Percentiles rank a stretch among this genome's conserved stretches.
Evolutionary conservation across 2,888 invertebrate genomes (phyloP).

Genomic region (Tinea trinotella): DNA sequence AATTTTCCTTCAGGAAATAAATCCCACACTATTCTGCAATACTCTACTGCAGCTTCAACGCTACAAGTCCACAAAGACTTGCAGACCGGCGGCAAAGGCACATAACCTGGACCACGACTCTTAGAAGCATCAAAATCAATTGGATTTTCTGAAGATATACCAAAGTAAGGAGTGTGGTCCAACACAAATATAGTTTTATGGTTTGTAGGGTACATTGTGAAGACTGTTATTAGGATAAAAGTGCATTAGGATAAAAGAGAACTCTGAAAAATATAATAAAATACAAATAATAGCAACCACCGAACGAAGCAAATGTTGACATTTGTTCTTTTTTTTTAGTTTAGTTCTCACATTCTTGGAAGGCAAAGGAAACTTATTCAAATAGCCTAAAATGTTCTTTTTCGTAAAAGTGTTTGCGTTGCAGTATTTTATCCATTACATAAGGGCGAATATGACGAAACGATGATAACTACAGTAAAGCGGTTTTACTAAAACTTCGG

Average conservation of each 20-base stretch:
- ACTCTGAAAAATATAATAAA: too few relatives aligned
- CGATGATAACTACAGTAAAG: too few relatives aligned
- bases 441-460: too few relatives aligned
- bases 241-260: not conserved
- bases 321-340: too few relatives aligned
- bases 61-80: conserved; percentile 98
- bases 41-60: conserved; percentile 95
- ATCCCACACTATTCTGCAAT: conserved; percentile 97
- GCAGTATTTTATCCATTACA: too few relatives aligned
- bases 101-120: conserved; percentile 78
- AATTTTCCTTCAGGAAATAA: conserved; percentile 93
- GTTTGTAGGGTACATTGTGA: conserved; percentile 77
- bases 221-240: not conserved
- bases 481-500: too few relatives aligned
- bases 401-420: too few relatives aligned
- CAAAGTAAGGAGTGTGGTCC: conserved; percentile 94
- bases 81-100: conserved; percentile 86
- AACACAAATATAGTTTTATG: conserved; percentile 97
- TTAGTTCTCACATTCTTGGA: too few relatives aligned
- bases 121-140: conserved; percentile 87
- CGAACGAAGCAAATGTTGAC: too few relatives aligned
- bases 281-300: too few relatives aligned
- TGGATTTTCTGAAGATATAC: conserved; percentile 84
- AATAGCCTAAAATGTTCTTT: too few relatives aligned
- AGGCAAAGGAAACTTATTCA: too few relatives aligned